Percentiles rank a stretch among this genome's conserved stretches.
Evolutionary conservation across 35 echinoderm and acorn worm genomes (phyloP).

Genomic region (Heliocidaris erythrogramma): DNA sequence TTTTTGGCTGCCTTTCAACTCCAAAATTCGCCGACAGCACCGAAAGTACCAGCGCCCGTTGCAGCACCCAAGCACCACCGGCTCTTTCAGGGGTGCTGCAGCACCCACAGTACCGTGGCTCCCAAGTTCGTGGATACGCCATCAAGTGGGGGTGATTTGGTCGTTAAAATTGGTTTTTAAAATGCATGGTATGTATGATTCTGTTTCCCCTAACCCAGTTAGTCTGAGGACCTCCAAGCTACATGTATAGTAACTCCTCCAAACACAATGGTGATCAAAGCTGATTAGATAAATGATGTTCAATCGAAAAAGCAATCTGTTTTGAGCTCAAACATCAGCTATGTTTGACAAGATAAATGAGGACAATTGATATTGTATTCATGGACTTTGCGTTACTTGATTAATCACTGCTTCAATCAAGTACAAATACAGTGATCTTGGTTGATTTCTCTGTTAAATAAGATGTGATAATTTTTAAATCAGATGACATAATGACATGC

Average conservation of each 20-base stretch:
- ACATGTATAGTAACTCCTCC: background rate
- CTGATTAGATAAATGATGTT: background rate
- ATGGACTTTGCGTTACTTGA: constrained; percentile 29
- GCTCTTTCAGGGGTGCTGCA: no score
- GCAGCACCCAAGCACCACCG: no score
- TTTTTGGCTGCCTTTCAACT: no score
- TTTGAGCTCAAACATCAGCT: constrained; percentile 31
- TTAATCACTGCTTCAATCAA: background rate
- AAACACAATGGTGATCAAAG: background rate
- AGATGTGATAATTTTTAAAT: background rate
- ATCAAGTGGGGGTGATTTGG: no score
- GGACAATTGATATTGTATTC: background rate
- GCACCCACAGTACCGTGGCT: no score
- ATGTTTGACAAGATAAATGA: constrained; percentile 31
- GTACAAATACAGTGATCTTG: background rate
- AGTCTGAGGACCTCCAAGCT: background rate
- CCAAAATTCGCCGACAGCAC: no score
- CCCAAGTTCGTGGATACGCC: no score
- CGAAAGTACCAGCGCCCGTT: no score
- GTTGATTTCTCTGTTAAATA: background rate
- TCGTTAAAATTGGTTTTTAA: no score
- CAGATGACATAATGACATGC: background rate
- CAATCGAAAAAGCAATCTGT: background rate
- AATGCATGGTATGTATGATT: no score
- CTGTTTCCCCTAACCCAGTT: no score